phyloP scores from a whole-genome alignment of 2,113 vertebrate species.

The Nettapus auritus region DNA sequence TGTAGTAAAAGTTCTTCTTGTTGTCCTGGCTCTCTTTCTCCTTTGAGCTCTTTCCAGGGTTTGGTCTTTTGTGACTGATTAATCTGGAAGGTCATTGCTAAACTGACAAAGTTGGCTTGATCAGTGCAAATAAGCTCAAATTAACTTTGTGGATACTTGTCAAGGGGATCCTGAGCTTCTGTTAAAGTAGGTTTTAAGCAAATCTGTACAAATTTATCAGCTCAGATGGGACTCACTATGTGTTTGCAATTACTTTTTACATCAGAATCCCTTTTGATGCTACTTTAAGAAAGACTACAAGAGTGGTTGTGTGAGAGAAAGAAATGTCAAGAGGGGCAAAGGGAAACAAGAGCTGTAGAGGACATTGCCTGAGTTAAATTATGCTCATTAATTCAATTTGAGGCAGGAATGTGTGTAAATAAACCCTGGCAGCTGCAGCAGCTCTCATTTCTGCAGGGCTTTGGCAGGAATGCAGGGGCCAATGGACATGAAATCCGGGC shows the following conservation, averaged over 20 bases:
- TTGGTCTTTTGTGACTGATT: not conserved
- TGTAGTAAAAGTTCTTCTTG: not conserved
- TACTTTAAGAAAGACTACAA: not conserved
- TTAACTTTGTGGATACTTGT: not conserved
- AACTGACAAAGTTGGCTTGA: not conserved
- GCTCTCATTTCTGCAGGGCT: constrained; percentile 78
- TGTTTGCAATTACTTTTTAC: not conserved
- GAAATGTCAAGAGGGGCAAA: constrained; percentile 60
- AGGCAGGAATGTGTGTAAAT: constrained; percentile 87
- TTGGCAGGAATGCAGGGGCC: constrained; percentile 75
- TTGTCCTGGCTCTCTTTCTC: not conserved
- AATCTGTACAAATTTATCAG: not conserved
- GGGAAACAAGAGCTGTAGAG: constrained; percentile 73
- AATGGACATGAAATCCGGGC: constrained; percentile 53
- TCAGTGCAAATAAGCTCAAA: not conserved
- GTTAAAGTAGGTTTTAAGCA: not conserved
- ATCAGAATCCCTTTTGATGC: not conserved
- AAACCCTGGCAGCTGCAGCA: constrained; percentile 81
- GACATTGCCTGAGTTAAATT: constrained; percentile 81
- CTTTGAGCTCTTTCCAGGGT: not conserved
- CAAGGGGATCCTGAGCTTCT: not conserved
- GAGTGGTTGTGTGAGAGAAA: constrained; percentile 36
- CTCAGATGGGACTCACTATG: not conserved
- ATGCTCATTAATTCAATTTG: constrained; percentile 88
- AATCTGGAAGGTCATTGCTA: not conserved